Conservation (phyloP, 2,888 invertebrate genomes). For the Diarsia dahlii region DNA sequence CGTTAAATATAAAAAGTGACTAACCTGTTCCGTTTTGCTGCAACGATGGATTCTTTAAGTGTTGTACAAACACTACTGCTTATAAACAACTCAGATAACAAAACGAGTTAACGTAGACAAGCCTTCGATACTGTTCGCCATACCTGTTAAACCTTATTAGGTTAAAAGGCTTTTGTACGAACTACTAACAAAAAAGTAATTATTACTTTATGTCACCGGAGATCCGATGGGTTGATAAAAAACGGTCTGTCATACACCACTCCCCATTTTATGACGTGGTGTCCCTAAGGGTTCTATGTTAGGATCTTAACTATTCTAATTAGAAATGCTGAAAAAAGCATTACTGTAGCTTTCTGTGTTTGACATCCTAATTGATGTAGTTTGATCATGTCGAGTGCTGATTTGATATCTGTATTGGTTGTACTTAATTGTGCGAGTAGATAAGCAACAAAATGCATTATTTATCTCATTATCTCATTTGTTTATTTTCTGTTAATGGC, state of each 20-base stretch:
- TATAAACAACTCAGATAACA: conserved; percentile 25
- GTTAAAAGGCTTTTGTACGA: conserved; percentile 72
- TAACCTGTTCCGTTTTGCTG: conserved; percentile 33
- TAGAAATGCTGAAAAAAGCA: conserved; percentile 62
- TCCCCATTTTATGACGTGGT: conserved; percentile 66
- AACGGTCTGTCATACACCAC: conserved; percentile 66
- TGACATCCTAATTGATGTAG: conserved; percentile 1
- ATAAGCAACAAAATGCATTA: conserved; percentile 22
- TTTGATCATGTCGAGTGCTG: conserved; percentile 2
- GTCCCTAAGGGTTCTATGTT: conserved; percentile 70
- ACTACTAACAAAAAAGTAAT: conserved; percentile 68
- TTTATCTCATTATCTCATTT: background rate
- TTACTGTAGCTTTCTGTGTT: conserved; percentile 40
- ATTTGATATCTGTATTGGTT: background rate
- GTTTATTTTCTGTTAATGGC: conserved; percentile 11
- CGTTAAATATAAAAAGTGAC: conserved; percentile 1
- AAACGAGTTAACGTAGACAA: conserved; percentile 20
- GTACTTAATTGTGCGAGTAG: conserved; percentile 3
- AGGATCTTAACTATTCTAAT: conserved; percentile 66
- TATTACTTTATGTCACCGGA: conserved; percentile 73
- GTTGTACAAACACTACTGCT: conserved; percentile 9
- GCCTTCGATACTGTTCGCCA: conserved; percentile 59
- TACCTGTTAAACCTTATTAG: conserved; percentile 68
- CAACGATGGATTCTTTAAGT: background rate
- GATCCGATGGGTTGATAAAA: conserved; percentile 70